These are phyloP conservation scores for Boloria selene DNA, from an alignment of 2,888 invertebrate species.

Conservation along the genomic window DNA sequence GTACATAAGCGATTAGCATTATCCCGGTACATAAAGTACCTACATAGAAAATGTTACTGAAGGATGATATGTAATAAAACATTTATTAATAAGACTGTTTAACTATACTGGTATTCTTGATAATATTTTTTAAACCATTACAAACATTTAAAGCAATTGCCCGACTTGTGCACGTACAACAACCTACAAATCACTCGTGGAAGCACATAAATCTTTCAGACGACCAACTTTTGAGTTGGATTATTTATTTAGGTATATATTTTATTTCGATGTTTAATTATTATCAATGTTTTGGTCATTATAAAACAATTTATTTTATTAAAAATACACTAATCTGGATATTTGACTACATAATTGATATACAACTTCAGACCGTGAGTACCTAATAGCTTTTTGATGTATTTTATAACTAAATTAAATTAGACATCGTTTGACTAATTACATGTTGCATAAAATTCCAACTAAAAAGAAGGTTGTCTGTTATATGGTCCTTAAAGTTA, in stretches of 20 bases:
- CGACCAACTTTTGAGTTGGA: slow-evolving; percentile 45
- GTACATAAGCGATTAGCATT: no score
- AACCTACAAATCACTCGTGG: slow-evolving; percentile 53
- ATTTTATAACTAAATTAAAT: background rate
- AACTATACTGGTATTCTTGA: background rate
- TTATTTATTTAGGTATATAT: slow-evolving; percentile 8
- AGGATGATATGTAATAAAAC: background rate
- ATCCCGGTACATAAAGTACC: no score
- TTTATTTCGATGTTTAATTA: slow-evolving; percentile 32
- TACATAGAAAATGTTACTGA: background rate
- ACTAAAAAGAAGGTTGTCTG: slow-evolving; percentile 42
- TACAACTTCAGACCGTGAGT: no score
- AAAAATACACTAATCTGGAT: no score
- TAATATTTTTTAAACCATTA: slow-evolving; percentile 13
- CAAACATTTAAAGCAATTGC: slow-evolving; percentile 18
- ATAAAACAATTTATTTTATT: background rate
- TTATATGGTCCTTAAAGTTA: slow-evolving; percentile 39
- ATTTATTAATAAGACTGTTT: slow-evolving; percentile 16
- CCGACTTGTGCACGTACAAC: slow-evolving; percentile 29
- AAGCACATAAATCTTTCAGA: slow-evolving; percentile 65
- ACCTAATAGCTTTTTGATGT: no score
- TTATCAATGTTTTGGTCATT: slow-evolving; percentile 6
- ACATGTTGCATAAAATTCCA: slow-evolving; percentile 2
- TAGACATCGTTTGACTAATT: background rate
- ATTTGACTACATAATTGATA: no score